Base-by-base conservation (phyloP, 1,140 invertebrate genomes). In the Hycleus phaleratus region DNA sequence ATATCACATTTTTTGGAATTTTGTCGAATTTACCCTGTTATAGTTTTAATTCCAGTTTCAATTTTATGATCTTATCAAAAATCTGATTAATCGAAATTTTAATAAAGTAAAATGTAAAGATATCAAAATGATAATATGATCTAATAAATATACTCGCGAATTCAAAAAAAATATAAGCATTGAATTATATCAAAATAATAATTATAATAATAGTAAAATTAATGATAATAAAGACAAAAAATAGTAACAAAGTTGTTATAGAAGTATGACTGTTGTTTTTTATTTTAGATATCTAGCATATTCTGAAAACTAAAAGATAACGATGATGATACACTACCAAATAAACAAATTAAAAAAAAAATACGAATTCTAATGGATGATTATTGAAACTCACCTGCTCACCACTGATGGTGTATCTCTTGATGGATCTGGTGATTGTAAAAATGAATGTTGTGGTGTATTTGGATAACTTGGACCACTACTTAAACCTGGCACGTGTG, bases 401-500 rank as follows among this genome's bases (percentile, higher is more conserved):
- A 78, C 80, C 26, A 85, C 82, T 49, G 82, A 85, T 26, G 85
- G 84, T 42, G 85, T 87, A 71, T 87, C 85, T 56, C 85, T 74
- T 38, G 81, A 79, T 9, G 83, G 81, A 73, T 87, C 85, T 0
- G 86, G 85, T 11, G 81, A 81, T 75, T 87, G 77, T 75, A 82
- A 70, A 75, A 76, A 72, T 73, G 82, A 75, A 78, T 84, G 66
- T 69, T 80, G 61, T 3, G 84, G 84, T 8, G 84, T 85, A 24
- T 78, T 79, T n/a, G 79, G 81, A 69, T 79, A 83, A 67, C 78
- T 84, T 47, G 74, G 75, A 8, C 74, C 74, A 43, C 73, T 75
- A n/a, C 77, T 77, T 78, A 83, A 85, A 2, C 86, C 83, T 44
- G 88, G 90, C 45, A 95, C 85, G 55, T 90, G 88, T 0, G 90